Percentiles rank a stretch among this genome's conserved stretches.
Evolutionary conservation across 2,113 vertebrate species (phyloP).

Genomic region (Merops nubicus): DNA sequence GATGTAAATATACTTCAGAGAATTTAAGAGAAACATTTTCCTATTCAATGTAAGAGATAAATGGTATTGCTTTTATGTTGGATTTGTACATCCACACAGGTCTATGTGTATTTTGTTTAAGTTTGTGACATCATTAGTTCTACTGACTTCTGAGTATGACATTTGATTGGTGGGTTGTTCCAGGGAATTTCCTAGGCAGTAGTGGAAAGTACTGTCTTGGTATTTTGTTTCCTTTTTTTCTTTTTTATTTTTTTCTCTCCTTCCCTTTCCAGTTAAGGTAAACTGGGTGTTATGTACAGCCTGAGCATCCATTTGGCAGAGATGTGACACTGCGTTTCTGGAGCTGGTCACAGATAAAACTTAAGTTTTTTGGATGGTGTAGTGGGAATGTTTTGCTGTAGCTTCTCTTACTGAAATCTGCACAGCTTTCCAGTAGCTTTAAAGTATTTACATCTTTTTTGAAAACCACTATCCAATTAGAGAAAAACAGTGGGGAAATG

Average conservation of each 20-base stretch:
- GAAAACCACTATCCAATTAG: fast-evolving
- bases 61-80: neutral
- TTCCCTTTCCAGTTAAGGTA: neutral
- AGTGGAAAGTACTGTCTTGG: neutral
- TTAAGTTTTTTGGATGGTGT: neutral
- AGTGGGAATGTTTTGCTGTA: neutral
- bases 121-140: neutral
- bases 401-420: neutral
- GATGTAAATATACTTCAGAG: constrained; percentile 28
- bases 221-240: no score
- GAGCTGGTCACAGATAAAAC: neutral
- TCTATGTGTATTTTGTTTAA: neutral
- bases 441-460: neutral
- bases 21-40: constrained; percentile 30
- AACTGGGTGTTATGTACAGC: neutral
- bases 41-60: neutral
- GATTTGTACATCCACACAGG: neutral
- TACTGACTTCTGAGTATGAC: neutral
- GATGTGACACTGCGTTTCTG: neutral
- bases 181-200: neutral
- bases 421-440: neutral
- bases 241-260: no score
- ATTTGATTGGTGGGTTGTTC: neutral
- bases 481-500: neutral
- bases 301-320: neutral